Conservation (phyloP, 2,797 vertebrate genomes). For the Crenichthys baileyi region DNA sequence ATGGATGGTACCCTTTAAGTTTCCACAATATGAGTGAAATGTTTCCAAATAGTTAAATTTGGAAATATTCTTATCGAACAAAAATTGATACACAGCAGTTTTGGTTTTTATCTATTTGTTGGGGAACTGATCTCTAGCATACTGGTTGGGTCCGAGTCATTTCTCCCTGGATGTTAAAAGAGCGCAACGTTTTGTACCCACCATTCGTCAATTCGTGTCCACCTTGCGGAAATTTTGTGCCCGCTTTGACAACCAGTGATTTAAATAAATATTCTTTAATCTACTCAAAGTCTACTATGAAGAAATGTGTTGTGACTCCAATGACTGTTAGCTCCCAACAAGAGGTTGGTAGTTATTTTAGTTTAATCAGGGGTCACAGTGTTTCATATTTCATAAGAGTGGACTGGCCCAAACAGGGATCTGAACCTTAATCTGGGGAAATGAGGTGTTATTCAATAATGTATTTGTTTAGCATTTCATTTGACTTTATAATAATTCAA, state of each 20-base stretch:
- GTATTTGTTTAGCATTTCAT: not conserved
- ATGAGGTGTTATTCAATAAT: not conserved
- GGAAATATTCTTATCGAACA: not conserved
- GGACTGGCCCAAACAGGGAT: not conserved
- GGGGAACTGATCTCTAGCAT: slow-evolving; percentile 18
- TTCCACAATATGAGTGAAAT: not conserved
- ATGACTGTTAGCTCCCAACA: not conserved
- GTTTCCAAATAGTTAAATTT: not conserved
- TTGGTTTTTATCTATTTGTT: not conserved
- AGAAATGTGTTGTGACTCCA: not conserved
- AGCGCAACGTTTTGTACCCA: not conserved
- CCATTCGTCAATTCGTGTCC: not conserved
- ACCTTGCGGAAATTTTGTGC: not conserved
- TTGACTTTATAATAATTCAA: not conserved
- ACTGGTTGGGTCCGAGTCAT: not conserved
- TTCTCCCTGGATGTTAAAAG: not conserved
- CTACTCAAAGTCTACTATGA: not conserved
- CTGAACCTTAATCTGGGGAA: not conserved
- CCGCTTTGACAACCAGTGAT: not conserved
- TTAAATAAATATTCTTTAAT: not conserved
- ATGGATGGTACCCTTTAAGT: not conserved
- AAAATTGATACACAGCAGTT: not conserved
- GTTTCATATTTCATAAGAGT: not conserved
- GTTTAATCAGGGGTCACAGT: not conserved
- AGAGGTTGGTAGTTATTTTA: not conserved